Base-by-base conservation (phyloP, 2,797 vertebrate genomes). In the Botia almorhae region DNA sequence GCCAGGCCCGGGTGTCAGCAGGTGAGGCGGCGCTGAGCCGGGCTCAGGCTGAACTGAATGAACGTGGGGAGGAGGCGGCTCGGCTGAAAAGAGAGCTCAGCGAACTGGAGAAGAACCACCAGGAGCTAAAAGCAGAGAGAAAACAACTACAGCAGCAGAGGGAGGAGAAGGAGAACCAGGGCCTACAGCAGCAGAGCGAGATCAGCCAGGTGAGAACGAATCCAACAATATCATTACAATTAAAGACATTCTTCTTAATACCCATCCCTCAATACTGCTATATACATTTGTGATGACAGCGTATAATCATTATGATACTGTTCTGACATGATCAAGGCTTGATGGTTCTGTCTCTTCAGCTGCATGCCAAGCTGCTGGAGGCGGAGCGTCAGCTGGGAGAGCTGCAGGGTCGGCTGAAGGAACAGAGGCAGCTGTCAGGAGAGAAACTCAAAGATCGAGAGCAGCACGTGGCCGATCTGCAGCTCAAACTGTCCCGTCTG, bases 391-490 rank as follows among this genome's bases (percentile, higher is more conserved):
- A 98, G 88, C 91, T 99, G 33, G 97, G 97, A 0, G 98, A 99
- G 87, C 94, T 94, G 0, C 97, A 99, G 21, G 98, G 97, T 36
- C 94, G 96, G 46, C 93, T 99, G 60, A 99, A 99, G 89, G 98
- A 99, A 11, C 97, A 99, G 93, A 95, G 98, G 86, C 97, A 98
- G 87, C 93, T 98, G 4, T 97, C 97, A 0, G 96, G 96, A 83
- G 98, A 99, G 90, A 99, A 99, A 73, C 88, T 99, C 60, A 98
- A 98, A 92, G 98, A 99, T 88, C 95, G 94, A 29, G 98, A 99
- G 85, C 97, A 99, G 86, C 97, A 98, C 82, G 96, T 94, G 43
- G 95, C 97, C 7, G 98, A 99, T 86, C 89, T 97, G 63, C 97
- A 98, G 26, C 93, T 99, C 71, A 98, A 96, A 90, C 95, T 98